phyloP scores from a whole-genome alignment of 2,113 vertebrate genomes.

The Thunnus thynnus region DNA sequence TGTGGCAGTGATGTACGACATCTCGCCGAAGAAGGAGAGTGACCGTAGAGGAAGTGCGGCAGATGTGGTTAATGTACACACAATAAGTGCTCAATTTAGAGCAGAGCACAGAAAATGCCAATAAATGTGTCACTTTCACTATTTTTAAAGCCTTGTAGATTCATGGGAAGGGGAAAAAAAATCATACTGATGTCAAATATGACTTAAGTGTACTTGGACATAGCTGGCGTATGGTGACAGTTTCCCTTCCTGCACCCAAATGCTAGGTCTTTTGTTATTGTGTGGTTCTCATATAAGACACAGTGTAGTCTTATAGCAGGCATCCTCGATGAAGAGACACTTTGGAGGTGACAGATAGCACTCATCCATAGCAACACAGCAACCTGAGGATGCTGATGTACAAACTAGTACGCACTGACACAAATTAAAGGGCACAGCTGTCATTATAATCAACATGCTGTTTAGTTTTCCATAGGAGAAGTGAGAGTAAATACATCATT shows the following conservation, averaged over 20 bases:
- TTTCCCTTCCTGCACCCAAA: not conserved
- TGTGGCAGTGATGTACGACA: constrained; percentile 30
- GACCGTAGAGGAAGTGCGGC: constrained; percentile 11
- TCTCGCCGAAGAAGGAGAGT: constrained; percentile 16
- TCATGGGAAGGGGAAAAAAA: not conserved
- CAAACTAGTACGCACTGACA: not conserved
- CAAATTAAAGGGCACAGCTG: not conserved
- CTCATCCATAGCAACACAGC: constrained; percentile 21
- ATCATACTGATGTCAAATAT: not conserved
- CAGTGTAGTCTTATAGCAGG: constrained; percentile 11
- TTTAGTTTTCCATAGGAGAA: constrained; percentile 1
- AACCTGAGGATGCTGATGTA: constrained; percentile 13
- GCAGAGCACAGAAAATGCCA: not conserved
- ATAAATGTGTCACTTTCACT: constrained; percentile 14
- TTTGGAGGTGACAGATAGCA: constrained; percentile 58
- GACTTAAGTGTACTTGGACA: not conserved
- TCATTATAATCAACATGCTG: constrained; percentile 23
- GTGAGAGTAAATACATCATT: constrained; percentile 3
- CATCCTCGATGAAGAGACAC: constrained; percentile 35
- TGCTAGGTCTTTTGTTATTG: not conserved
- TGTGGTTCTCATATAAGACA: not conserved
- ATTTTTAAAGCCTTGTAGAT: constrained; percentile 8
- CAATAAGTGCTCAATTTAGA: not conserved
- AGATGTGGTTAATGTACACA: constrained; percentile 15
- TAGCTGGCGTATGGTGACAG: not conserved